Conservation (phyloP, 2,797 vertebrate genomes). For the Vireo griseus region DNA sequence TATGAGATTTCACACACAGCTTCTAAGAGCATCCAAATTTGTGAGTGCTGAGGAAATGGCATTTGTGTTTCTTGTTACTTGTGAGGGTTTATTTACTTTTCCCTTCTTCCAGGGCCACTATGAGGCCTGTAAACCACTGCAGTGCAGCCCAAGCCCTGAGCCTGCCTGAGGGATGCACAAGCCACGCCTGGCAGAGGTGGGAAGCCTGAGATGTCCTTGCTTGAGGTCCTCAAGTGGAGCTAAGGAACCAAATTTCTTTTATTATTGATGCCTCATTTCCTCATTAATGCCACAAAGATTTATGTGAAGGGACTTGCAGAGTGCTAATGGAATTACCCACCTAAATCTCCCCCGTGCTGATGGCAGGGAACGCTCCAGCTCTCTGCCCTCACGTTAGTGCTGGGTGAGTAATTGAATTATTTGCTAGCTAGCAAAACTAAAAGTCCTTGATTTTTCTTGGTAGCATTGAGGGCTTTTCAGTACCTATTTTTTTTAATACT, state of each 20-base stretch:
- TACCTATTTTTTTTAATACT: not conserved
- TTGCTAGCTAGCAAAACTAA: not conserved
- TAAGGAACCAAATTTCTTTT: not conserved
- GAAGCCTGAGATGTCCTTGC: not conserved
- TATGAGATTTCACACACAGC: fast-evolving
- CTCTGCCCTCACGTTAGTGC: not conserved
- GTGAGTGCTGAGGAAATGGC: not conserved
- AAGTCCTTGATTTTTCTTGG: not conserved
- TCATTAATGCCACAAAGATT: slow-evolving; percentile 21
- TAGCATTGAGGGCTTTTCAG: not conserved
- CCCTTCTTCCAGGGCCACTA: not conserved
- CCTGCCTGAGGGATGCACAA: not conserved
- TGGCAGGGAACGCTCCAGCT: not conserved
- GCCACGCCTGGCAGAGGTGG: not conserved
- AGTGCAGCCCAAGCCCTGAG: not conserved
- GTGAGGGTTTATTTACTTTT: too few species aligned
- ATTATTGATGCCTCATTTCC: not conserved
- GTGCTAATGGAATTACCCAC: slow-evolving; percentile 61
- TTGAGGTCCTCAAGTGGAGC: not conserved
- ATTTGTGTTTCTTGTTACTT: not conserved
- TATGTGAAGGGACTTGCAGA: not conserved
- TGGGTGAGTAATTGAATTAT: not conserved
- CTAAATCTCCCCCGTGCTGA: not conserved
- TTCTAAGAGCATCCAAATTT: not conserved
- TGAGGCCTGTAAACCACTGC: not conserved